Conservation (phyloP, 2,797 vertebrate genomes). For the Takifugu ocellatus region DNA sequence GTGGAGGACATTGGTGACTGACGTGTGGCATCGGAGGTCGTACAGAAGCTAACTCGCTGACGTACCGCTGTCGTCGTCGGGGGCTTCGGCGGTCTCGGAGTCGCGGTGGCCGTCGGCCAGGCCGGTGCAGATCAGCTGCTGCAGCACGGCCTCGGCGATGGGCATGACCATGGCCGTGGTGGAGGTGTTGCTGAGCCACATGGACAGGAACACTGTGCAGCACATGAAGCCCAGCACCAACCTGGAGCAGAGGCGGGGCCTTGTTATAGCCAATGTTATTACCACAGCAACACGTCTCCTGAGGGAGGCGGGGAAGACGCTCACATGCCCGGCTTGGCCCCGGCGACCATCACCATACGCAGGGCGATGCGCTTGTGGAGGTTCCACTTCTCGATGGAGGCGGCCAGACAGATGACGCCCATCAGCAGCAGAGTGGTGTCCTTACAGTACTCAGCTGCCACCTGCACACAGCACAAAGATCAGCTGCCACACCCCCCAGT, state of each 20-base stretch:
- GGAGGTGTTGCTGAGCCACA: conserved; percentile 99
- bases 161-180: conserved; percentile 99
- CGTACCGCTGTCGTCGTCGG: conserved; percentile 66
- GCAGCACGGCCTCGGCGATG: conserved; percentile 93
- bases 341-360: conserved; percentile 95
- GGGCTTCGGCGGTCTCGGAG: conserved; percentile 67
- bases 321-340: conserved; percentile 97
- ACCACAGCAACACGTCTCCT: too few relatives aligned
- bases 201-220: conserved; percentile 92
- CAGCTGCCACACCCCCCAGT: too few relatives aligned
- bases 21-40: background rate
- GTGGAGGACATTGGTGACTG: conserved; percentile 9
- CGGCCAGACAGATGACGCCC: conserved; percentile 95
- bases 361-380: conserved; percentile 94
- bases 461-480: conserved; percentile 66
- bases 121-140: conserved; percentile 88
- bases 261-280: too few relatives aligned
- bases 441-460: conserved; percentile 96
- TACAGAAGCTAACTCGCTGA: background rate
- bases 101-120: conserved; percentile 77
- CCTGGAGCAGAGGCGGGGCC: conserved; percentile 64
- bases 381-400: conserved; percentile 98
- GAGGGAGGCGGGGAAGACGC: conserved; percentile 37
- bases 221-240: conserved; percentile 98
- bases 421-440: conserved; percentile 95